Percentiles rank a stretch among this genome's conserved stretches.
phyloP scores from a whole-genome alignment of 2,888 invertebrate genomes.

The Epirrhoe tristata region DNA sequence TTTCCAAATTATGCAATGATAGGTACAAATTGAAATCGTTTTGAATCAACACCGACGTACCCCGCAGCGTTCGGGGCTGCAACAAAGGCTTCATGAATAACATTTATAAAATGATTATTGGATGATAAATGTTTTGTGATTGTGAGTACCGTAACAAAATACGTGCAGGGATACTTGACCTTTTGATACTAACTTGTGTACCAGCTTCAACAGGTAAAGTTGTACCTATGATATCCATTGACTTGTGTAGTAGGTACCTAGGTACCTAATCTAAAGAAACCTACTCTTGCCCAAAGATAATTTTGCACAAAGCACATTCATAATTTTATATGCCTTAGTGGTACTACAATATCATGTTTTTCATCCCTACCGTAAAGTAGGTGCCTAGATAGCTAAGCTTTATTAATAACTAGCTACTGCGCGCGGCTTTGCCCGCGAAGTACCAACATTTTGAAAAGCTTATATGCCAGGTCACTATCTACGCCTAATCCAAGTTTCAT shows the following conservation, averaged over 20 bases:
- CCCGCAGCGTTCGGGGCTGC: slow-evolving; percentile 62
- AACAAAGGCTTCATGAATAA: slow-evolving; percentile 50
- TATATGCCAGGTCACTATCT: no score
- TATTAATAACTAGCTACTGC: no score
- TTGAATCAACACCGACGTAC: slow-evolving; percentile 63
- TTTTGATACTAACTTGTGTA: not conserved
- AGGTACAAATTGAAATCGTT: slow-evolving; percentile 73
- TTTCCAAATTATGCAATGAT: slow-evolving; percentile 76
- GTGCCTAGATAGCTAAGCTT: no score
- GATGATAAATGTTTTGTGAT: slow-evolving; percentile 47
- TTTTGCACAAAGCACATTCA: no score
- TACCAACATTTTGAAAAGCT: no score
- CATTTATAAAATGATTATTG: slow-evolving; percentile 48
- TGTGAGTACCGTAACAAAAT: slow-evolving; percentile 23
- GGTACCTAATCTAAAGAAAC: not conserved
- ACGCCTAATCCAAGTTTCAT: no score
- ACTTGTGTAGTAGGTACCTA: not conserved
- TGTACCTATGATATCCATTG: not conserved
- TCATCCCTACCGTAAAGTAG: no score
- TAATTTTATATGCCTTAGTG: no score
- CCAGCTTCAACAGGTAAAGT: not conserved
- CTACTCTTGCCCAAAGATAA: no score
- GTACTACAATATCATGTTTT: no score
- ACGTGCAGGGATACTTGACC: slow-evolving; percentile 11
- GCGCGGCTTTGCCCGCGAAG: no score